A percentile compares a stretch with the other conserved stretches of the same genome.
These are phyloP conservation scores for Eristalinus aeneus DNA, from an alignment of 2,888 invertebrate genomes.

Conservation along the genomic window DNA sequence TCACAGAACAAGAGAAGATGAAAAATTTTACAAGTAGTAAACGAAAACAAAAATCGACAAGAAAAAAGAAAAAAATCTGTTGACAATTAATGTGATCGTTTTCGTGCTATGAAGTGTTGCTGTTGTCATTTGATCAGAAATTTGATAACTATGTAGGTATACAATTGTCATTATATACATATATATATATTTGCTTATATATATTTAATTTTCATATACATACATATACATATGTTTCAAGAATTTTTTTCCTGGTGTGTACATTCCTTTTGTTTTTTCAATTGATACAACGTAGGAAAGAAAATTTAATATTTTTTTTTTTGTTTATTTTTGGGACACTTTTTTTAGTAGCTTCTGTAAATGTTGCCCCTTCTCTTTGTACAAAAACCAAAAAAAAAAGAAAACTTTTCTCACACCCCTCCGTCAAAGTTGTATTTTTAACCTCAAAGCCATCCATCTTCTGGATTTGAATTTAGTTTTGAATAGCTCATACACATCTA, in stretches of 20 bases:
- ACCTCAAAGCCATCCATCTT: background rate
- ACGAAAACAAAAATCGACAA: constrained; percentile 70
- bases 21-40: constrained; percentile 69
- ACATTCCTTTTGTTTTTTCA: background rate
- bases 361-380: background rate
- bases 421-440: background rate
- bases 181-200: constrained; percentile 22
- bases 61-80: constrained; percentile 70
- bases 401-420: background rate
- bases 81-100: constrained; percentile 70
- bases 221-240: constrained; percentile 26
- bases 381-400: background rate
- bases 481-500: background rate
- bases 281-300: background rate
- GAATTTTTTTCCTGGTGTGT: background rate
- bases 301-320: background rate
- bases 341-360: background rate
- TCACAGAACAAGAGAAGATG: constrained; percentile 68
- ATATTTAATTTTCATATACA: constrained; percentile 20
- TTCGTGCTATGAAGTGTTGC: constrained; percentile 72
- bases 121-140: constrained; percentile 72
- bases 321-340: background rate
- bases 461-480: background rate
- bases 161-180: constrained; percentile 53
- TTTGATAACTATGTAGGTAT: constrained; percentile 71